Conservation (phyloP, 2,113 vertebrate species). For the Donacobius atricapilla region DNA sequence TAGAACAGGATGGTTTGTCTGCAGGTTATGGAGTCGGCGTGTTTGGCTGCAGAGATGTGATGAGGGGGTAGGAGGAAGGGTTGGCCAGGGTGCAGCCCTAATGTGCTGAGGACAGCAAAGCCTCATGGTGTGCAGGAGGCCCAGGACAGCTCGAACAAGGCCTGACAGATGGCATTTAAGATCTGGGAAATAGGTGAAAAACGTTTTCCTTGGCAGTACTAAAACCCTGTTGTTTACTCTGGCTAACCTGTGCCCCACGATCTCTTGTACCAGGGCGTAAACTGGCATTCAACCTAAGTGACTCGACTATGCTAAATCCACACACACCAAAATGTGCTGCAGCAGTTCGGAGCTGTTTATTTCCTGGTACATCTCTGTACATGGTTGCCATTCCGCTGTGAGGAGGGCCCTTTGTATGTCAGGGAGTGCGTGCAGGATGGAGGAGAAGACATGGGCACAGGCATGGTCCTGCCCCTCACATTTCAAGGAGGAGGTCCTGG, state of each 20-base stretch:
- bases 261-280: not conserved
- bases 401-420: not conserved
- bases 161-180: not conserved
- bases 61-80: not conserved
- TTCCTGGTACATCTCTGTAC: not conserved
- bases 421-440: not conserved
- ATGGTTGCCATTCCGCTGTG: not conserved
- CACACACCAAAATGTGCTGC: not conserved
- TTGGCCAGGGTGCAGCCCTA: not conserved
- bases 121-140: not conserved
- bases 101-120: not conserved
- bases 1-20: not conserved
- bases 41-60: not conserved
- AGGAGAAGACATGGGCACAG: not conserved
- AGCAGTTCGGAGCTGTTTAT: not conserved
- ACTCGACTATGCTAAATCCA: not conserved
- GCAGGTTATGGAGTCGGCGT: not conserved
- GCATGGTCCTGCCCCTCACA: not conserved
- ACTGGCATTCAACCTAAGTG: not conserved
- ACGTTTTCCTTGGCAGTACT: not conserved
- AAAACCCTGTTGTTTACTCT: not conserved
- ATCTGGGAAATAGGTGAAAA: not conserved
- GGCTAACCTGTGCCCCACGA: not conserved
- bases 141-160: not conserved
- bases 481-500: not conserved